A percentile compares a stretch with the other conserved stretches of the same genome.
These are phyloP conservation scores for Scopus umbretta DNA, from an alignment of 2,113 vertebrate species.

Conservation along the genomic window DNA sequence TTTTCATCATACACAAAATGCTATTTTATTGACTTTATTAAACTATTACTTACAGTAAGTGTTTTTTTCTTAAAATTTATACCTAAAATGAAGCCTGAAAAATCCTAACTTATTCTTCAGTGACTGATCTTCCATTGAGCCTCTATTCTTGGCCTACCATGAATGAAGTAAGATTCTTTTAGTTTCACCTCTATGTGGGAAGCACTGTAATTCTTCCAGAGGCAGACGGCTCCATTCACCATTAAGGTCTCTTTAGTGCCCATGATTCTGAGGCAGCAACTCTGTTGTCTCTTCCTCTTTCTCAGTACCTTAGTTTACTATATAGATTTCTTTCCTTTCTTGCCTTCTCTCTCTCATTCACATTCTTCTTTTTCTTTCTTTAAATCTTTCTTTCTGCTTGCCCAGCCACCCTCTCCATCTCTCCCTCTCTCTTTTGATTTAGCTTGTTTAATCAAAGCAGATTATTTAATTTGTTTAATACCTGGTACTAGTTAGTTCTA, in stretches of 20 bases:
- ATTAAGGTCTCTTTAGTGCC: background rate
- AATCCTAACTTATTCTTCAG: background rate
- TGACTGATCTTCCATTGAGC: background rate
- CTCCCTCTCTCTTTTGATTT: background rate
- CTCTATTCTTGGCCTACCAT: background rate
- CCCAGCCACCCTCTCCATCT: background rate
- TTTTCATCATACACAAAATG: background rate
- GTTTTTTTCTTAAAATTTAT: background rate
- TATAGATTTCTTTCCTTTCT: background rate
- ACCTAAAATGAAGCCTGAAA: background rate
- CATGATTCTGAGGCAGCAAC: background rate
- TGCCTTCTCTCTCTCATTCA: background rate
- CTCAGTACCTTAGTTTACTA: background rate
- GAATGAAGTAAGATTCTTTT: background rate
- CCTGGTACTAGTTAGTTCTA: background rate
- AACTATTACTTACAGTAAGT: background rate
- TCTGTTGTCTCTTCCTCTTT: background rate
- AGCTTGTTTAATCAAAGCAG: background rate
- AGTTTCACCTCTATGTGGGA: background rate
- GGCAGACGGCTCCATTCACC: background rate
- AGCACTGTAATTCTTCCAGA: background rate
- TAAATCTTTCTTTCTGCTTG: background rate
- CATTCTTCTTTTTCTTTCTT: background rate
- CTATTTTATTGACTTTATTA: background rate
- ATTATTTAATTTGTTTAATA: background rate